Conservation (phyloP, 2,113 vertebrate genomes). For the Halcyon senegalensis region DNA sequence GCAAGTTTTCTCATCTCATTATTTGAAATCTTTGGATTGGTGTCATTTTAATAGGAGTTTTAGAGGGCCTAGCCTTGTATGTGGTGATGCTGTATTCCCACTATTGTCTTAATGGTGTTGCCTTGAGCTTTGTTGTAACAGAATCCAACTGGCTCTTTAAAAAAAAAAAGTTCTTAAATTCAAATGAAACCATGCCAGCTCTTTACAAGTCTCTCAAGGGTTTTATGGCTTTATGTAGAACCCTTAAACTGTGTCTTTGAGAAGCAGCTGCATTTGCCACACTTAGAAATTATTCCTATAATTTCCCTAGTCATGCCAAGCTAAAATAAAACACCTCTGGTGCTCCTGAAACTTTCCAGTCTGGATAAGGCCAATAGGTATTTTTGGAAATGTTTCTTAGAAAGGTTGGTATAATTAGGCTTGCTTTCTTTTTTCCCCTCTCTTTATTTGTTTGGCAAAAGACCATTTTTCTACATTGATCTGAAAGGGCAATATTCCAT, state of each 20-base stretch:
- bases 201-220: conserved; percentile 32
- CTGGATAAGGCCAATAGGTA: conserved; percentile 36
- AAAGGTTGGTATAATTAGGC: conserved; percentile 41
- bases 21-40: neutral
- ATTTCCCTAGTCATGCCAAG: conserved; percentile 41
- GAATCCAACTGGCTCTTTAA: neutral
- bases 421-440: neutral
- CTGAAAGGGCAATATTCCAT: conserved; percentile 49
- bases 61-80: neutral
- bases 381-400: conserved; percentile 36
- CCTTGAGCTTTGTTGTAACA: neutral
- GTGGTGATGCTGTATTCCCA: neutral
- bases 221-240: conserved; percentile 25
- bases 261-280: conserved; percentile 40
- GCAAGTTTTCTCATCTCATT: neutral
- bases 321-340: conserved; percentile 63
- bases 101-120: conserved; percentile 10
- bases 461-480: conserved; percentile 21
- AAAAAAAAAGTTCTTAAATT: neutral
- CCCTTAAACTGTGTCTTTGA: conserved; percentile 33
- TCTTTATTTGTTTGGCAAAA: conserved; percentile 53
- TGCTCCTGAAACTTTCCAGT: conserved; percentile 50
- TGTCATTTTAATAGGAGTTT: neutral
- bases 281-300: conserved; percentile 44
- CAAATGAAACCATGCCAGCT: conserved; percentile 25